Base-by-base conservation (phyloP, 37 sponge, comb jelly and placozoan species). In the Ianthella basta region DNA sequence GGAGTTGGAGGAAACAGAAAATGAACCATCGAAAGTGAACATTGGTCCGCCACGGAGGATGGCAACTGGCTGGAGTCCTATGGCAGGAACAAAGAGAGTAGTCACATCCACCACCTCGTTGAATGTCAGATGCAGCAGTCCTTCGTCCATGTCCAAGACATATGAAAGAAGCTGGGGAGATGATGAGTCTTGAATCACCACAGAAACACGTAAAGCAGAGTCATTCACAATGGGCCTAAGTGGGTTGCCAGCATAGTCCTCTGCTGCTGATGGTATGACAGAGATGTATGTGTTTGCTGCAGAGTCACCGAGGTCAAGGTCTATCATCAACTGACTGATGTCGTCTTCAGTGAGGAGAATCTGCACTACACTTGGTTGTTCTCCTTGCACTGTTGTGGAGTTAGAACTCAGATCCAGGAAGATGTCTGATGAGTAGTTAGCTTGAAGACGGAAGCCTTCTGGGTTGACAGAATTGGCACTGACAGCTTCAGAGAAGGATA, bases 401-500 rank as follows among this genome's bases (percentile, higher is more conserved):
- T 80, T 82, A 27, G 65, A 56, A 59, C 36, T 77, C 30, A 53
- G 25, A 6, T 63, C 67, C n/a, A 60, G 21, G 50, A 25, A 82
- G 18, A 67, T 19, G 61, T 15, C 68, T 37, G 82, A 64, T 14
- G 84, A 67, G 6, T 21, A 24, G 82, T 59, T 82, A 80, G 81
- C 65, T 38, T 88, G 91, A 0, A 94, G 36, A 0, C 20, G 54
- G 20, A 88, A 23, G 18, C n/a, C 69, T 0, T 55, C 80, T 20
- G 87, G 74, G 13, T 80, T 73, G 20, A 96, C 53, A 0, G 93
- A 87, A 23, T 35, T 50, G 14, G 80, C 29, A 29, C 65, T 56
- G 1, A 96, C 91, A 36, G 89, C 82, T 77, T 96, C 93, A 33
- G 91, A 90, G 38, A 92, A 96, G 16, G 91, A 89, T 16, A 96